Evolutionary conservation across 2,113 vertebrate species (phyloP), one percentile per base, ranked within the genome.

Genomic region (Galemys pyrenaicus): DNA sequence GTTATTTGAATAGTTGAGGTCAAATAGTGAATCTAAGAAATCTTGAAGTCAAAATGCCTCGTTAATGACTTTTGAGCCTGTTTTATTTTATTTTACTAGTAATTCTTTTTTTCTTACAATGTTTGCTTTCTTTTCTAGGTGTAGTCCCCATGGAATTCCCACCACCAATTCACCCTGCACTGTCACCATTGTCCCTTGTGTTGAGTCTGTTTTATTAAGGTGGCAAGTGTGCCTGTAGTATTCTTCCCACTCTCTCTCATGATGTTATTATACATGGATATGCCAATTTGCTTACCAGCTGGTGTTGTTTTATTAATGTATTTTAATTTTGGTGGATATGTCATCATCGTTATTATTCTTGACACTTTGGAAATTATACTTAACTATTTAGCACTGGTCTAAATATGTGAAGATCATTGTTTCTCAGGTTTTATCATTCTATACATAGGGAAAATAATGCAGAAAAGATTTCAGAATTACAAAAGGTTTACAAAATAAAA

Each of bases 1-100:
- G 35, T 90, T 81, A n/a, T 39, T 46, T 93, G 65, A 85, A 32
- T 85, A 49, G 4, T 88, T 71, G 91, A 65, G 51, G n/a, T 86
- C 46, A 81, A 92, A 71, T 8, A 44, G 30, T 13, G 22, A 64
- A 68, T 9, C 9, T 75, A 75, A 89, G 86, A 84, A 80, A 80
- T 32, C 26, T 70, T 92, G 32, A 86, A 9, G n/a, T 94, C 51
- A 79, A 65, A 80, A 71, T 35, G 26, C 7, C 39, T 58, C 5
- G 5, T 20, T 73, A 65, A n/a, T n/a, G n/a, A n/a, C n/a, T n/a
- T n/a, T n/a, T n/a, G n/a, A n/a, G n/a, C n/a, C n/a, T n/a, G n/a
- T n/a, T n/a, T n/a, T n/a, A n/a, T n/a, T n/a, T n/a, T n/a, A n/a
- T n/a, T n/a, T n/a, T n/a, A n/a, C n/a, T n/a, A n/a, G n/a, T n/a